phyloP scores from a whole-genome alignment of 2,888 invertebrate species.

The Mactromeris polynyma region DNA sequence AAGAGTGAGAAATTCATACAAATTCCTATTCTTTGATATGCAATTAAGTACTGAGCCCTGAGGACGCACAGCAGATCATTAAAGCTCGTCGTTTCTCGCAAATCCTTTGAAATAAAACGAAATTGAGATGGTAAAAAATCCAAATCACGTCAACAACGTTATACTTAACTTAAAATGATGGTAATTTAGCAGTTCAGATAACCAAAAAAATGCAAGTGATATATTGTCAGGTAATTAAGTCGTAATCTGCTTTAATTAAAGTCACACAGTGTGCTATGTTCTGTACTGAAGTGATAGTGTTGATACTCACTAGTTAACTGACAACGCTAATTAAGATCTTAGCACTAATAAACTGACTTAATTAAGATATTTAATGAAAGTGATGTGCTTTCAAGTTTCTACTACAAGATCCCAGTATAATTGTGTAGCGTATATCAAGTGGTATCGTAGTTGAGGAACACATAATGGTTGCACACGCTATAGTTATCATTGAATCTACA shows the following conservation, averaged over 20 bases:
- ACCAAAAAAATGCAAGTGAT: not conserved
- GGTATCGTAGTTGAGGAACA: not conserved
- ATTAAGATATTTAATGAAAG: not conserved
- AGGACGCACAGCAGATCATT: too few relatives aligned
- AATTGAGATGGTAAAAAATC: too few relatives aligned
- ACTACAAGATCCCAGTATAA: not conserved
- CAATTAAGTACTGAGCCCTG: too few relatives aligned
- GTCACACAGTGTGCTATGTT: not conserved
- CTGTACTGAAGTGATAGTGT: not conserved
- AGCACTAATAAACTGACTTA: not conserved
- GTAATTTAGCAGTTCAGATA: not conserved
- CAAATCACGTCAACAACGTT: too few relatives aligned
- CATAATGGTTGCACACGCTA: not conserved
- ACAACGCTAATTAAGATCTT: not conserved
- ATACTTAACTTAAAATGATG: not conserved
- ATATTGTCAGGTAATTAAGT: not conserved
- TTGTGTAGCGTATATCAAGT: not conserved
- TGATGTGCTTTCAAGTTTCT: not conserved
- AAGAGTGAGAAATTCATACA: too few relatives aligned
- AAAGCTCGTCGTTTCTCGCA: too few relatives aligned
- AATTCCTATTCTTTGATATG: too few relatives aligned
- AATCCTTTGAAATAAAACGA: too few relatives aligned
- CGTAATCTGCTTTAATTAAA: not conserved
- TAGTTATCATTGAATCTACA: not conserved
- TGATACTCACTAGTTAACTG: not conserved